Percentiles rank a stretch among this genome's conserved stretches.
Conservation (phyloP, 2,888 invertebrate genomes). For the Euplexia lucipara region DNA sequence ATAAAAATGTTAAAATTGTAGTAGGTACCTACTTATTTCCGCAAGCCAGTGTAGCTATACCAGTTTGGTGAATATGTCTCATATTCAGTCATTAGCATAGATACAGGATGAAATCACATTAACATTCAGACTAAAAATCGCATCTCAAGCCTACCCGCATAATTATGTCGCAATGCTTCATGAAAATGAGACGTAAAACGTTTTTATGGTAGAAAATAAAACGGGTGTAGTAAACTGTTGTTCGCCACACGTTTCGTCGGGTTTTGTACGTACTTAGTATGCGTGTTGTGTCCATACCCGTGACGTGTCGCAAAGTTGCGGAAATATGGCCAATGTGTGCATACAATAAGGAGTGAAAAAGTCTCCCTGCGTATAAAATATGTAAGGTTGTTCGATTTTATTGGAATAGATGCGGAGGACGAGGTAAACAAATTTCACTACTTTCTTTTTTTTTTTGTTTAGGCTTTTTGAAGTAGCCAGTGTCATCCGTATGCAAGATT, state of each 20-base stretch:
- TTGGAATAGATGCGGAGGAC: conserved; percentile 44
- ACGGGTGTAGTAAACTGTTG: conserved; percentile 69
- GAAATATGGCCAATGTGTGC: conserved; percentile 64
- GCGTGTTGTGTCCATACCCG: conserved; percentile 60
- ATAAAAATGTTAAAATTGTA: too few relatives aligned
- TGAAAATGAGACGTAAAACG: conserved; percentile 83
- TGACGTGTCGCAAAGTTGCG: conserved; percentile 62
- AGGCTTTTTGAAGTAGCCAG: neutral
- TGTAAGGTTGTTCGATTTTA: conserved; percentile 53
- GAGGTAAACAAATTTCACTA: conserved; percentile 20
- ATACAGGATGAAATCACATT: conserved; percentile 75
- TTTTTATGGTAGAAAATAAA: conserved; percentile 74
- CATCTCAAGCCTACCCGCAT: conserved; percentile 75
- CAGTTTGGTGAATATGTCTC: conserved; percentile 77
- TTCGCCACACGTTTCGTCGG: conserved; percentile 62
- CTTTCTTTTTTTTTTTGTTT: conserved; percentile 1
- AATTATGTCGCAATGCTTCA: conserved; percentile 82
- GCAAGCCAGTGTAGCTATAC: too few relatives aligned
- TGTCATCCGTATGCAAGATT: too few relatives aligned
- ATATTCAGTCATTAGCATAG: conserved; percentile 80
- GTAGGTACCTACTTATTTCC: too few relatives aligned
- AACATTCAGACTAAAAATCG: conserved; percentile 85
- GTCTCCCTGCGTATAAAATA: conserved; percentile 44
- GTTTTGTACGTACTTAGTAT: conserved; percentile 65
- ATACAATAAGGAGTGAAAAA: conserved; percentile 62